Evolutionary conservation across 1,140 invertebrate genomes (phyloP), one percentile per base, ranked within the genome.

Genomic region (Leptopilina clavipes): DNA sequence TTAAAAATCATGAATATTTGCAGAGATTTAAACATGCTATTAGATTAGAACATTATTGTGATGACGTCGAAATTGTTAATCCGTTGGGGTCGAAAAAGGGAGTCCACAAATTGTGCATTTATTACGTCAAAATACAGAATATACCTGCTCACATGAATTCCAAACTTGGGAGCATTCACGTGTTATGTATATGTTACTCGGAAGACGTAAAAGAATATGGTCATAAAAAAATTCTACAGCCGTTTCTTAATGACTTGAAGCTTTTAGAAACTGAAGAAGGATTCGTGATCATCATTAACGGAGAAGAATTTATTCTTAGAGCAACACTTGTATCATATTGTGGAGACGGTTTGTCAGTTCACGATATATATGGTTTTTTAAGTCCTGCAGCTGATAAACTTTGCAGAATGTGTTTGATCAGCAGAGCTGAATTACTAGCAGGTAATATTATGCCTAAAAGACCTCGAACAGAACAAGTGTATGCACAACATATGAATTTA

Each of bases 331-430:
- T 59, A 31, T 37, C 71, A 19, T 81, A 79, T 65, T 78, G 75
- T 77, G 79, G 72, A 11, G 79, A 82, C 37, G 76, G 72, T 17
- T 71, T 80, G 14, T 76, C 81, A 1, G 76, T 80, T 11, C 81
- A 82, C 56, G 65, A 82, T 5, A 59, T 82, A 11, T 80, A 73
- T 73, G 75, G 22, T n/a, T 19, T 59, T 14, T 11, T 31, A 3
- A 25, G 56, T 59, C 22, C 22, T 3, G 10, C 56, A 75, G 48
- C 74, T 0, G 76, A 80, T 73, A 19, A 76, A 43, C 80, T 82
- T 70, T 82, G 81, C 54, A 54, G 76, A 11, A 52, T 77, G 56
- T 77, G 79, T 18, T 14, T 78, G 11, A 73, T 70, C 17, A 43
- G n/a, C 11, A 73, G 71, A 72, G 1, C 45, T 8, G 45, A 80